phyloP scores from a whole-genome alignment of 1,140 invertebrate genomes.

The Lepidurus arcticus region DNA sequence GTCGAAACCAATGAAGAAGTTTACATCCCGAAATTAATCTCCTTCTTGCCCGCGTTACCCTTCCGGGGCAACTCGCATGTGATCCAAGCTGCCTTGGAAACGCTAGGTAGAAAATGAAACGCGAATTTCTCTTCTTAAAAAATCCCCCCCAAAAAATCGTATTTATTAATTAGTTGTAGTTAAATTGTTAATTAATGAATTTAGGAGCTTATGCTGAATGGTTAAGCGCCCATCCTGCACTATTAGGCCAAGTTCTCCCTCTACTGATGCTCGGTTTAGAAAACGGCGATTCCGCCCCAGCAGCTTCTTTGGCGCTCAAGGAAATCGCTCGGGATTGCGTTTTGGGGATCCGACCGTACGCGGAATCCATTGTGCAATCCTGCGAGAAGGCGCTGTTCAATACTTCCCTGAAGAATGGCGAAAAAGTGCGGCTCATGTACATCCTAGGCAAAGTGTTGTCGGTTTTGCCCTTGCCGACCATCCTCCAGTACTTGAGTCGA shows the following conservation, averaged over 20 bases:
- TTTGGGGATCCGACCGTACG: conserved; percentile 61
- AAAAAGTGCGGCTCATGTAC: conserved; percentile 59
- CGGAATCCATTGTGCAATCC: conserved; percentile 60
- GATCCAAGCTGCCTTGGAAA: conserved; percentile 62
- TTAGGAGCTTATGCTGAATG: conserved; percentile 72
- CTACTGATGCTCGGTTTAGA: conserved; percentile 62
- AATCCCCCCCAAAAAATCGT: too few species aligned
- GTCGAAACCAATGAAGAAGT: conserved; percentile 57
- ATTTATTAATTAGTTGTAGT: conserved; percentile 40
- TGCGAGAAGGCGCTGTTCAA: conserved; percentile 46
- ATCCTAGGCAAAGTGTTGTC: conserved; percentile 68
- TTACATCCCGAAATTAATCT: conserved; percentile 60
- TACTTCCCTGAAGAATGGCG: conserved; percentile 30
- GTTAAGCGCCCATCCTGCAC: conserved; percentile 61
- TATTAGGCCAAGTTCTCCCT: conserved; percentile 52
- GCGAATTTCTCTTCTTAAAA: background rate
- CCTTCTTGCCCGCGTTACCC: conserved; percentile 59
- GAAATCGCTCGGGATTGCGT: conserved; percentile 75
- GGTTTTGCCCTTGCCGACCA: conserved; percentile 55
- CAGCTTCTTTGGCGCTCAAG: conserved; percentile 78
- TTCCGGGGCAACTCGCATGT: conserved; percentile 57
- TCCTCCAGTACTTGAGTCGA: conserved; percentile 61
- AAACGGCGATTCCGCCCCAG: conserved; percentile 60
- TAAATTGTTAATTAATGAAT: conserved; percentile 34
- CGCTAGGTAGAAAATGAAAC: conserved; percentile 53